Conservation (phyloP, 2,113 vertebrate species). For the Larimichthys polyactis region DNA sequence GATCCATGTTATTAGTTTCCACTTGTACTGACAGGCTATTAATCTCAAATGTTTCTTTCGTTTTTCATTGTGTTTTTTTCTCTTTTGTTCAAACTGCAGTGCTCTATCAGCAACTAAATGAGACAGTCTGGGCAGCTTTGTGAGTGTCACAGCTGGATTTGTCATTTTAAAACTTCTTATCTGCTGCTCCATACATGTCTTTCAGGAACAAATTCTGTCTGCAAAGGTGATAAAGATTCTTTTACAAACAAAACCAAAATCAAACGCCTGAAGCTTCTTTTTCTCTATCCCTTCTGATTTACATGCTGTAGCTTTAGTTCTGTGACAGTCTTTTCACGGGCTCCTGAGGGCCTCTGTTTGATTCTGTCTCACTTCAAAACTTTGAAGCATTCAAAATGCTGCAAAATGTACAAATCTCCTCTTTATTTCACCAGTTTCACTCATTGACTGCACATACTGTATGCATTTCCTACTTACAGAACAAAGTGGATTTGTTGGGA, state of each 20-base stretch:
- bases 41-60: constrained; percentile 74
- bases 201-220: constrained; percentile 43
- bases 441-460: not conserved
- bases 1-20: constrained; percentile 85
- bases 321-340: not conserved
- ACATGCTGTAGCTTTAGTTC: not conserved
- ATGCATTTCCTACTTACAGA: not conserved
- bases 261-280: not conserved
- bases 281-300: not conserved
- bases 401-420: not conserved
- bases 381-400: not conserved
- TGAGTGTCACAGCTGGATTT: constrained; percentile 71
- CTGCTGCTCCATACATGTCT: constrained; percentile 38
- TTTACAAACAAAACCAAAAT: constrained; percentile 37
- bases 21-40: constrained; percentile 82
- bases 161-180: constrained; percentile 71
- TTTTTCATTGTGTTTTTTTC: constrained; percentile 16
- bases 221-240: constrained; percentile 56
- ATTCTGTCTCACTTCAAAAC: not conserved
- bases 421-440: not conserved
- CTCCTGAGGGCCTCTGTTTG: not conserved
- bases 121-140: constrained; percentile 51
- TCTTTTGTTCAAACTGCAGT: constrained; percentile 31
- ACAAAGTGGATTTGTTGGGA: too few relatives aligned
- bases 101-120: constrained; percentile 66